Evolutionary conservation across 2,113 vertebrate genomes (phyloP).

Genomic region (Oreochromis spilurus): DNA sequence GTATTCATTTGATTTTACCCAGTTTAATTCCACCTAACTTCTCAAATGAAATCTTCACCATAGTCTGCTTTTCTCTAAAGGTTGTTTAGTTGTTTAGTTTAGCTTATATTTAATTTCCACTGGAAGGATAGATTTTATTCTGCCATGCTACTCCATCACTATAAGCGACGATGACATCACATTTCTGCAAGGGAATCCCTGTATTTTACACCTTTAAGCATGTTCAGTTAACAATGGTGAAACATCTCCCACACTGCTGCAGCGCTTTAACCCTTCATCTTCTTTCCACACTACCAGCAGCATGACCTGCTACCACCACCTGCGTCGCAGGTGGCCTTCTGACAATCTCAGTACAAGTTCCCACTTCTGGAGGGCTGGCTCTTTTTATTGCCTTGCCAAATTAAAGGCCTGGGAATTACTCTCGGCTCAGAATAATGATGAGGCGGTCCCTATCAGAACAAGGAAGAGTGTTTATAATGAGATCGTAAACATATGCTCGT

Average conservation of each 20-base stretch:
- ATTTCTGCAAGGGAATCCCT: background rate
- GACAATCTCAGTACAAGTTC: conserved; percentile 9
- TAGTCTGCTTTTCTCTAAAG: background rate
- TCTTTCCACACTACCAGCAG: background rate
- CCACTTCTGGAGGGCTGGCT: conserved; percentile 7
- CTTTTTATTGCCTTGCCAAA: conserved; percentile 35
- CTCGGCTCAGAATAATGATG: conserved; percentile 45
- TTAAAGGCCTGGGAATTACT: conserved; percentile 59
- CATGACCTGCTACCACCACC: background rate
- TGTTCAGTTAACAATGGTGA: conserved; percentile 14
- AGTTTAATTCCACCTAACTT: background rate
- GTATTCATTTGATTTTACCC: background rate
- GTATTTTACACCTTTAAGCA: background rate
- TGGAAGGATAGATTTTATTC: background rate
- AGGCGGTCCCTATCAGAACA: conserved; percentile 43
- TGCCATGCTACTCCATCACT: background rate
- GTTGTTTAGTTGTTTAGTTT: background rate
- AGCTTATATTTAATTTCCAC: background rate
- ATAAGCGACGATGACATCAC: background rate
- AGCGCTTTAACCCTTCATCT: background rate
- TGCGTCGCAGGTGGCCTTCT: conserved; percentile 24
- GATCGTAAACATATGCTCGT: conserved; percentile 64
- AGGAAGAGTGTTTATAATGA: conserved; percentile 59
- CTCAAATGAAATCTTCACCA: background rate
- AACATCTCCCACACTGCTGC: background rate